Conservation (phyloP, 2,797 vertebrate genomes). For the Carduelis carduelis region DNA sequence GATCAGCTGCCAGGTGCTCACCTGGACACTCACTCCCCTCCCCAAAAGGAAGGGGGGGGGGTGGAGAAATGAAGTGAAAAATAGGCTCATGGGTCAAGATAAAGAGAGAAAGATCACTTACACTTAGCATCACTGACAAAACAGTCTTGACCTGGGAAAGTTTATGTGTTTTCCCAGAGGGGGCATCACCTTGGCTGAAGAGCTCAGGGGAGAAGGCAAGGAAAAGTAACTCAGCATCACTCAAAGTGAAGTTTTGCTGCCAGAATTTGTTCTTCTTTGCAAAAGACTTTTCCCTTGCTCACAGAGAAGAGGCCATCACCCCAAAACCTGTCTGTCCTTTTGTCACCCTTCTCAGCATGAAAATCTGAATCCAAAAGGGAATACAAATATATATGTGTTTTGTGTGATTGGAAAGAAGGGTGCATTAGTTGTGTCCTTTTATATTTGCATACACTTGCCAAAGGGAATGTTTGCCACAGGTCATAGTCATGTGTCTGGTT, state of each 20-base stretch:
- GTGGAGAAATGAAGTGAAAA: neutral
- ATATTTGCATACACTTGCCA: neutral
- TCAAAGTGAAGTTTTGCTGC: neutral
- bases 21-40: neutral
- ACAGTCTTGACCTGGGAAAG: neutral
- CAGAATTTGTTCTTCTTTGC: neutral
- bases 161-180: neutral
- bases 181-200: neutral
- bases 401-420: neutral
- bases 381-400: neutral
- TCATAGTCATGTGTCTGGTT: neutral
- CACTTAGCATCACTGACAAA: neutral
- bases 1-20: accelerated
- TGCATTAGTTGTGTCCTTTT: neutral
- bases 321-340: neutral
- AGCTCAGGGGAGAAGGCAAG: neutral
- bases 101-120: neutral
- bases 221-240: neutral
- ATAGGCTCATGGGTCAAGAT: neutral
- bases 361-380: neutral
- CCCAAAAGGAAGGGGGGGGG: neutral
- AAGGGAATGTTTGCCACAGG: neutral
- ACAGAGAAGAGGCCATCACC: neutral
- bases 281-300: neutral
- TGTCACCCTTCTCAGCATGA: neutral